Evolutionary conservation across 2,797 vertebrate genomes (phyloP).

Genomic region (Valencia hispanica): DNA sequence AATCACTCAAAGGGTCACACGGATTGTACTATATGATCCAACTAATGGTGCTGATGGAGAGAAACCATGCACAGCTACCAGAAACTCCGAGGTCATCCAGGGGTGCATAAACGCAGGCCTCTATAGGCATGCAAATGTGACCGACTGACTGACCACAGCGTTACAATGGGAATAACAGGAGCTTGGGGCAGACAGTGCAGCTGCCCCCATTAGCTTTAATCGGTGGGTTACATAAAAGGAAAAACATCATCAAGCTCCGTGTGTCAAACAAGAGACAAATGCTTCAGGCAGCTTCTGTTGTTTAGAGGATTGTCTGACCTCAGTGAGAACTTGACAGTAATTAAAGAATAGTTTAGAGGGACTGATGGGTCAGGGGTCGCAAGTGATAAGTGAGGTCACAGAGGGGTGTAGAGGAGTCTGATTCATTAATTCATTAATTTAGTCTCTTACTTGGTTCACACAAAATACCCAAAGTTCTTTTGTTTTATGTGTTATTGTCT

Average conservation of each 20-base stretch:
- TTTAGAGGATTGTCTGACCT: slow-evolving; percentile 66
- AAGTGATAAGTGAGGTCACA: slow-evolving; percentile 74
- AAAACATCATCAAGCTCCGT: slow-evolving; percentile 63
- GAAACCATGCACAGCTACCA: slow-evolving; percentile 53
- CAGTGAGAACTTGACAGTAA: slow-evolving; percentile 67
- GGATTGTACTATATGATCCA: slow-evolving; percentile 53
- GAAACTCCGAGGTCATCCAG: slow-evolving; percentile 62
- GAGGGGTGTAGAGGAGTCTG: slow-evolving; percentile 51
- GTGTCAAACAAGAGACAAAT: slow-evolving; percentile 72
- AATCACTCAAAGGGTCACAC: slow-evolving; percentile 67
- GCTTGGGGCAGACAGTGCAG: slow-evolving; percentile 67
- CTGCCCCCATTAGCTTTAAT: slow-evolving; percentile 73
- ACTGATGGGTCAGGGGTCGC: slow-evolving; percentile 64
- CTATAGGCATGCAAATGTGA: slow-evolving; percentile 81
- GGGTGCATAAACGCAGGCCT: slow-evolving; percentile 59
- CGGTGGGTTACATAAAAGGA: slow-evolving; percentile 64
- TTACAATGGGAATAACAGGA: slow-evolving; percentile 67
- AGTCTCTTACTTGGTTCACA: slow-evolving; percentile 39
- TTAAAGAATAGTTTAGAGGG: slow-evolving; percentile 69
- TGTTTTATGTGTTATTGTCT: slow-evolving; percentile 58
- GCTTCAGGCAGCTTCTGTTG: slow-evolving; percentile 64
- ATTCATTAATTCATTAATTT: slow-evolving; percentile 79
- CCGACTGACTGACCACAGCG: slow-evolving; percentile 62
- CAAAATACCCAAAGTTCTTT: slow-evolving; percentile 57
- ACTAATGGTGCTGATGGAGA: slow-evolving; percentile 67